These are phyloP conservation scores for Pica pica DNA, from an alignment of 2,113 vertebrate species.

Conservation along the genomic window DNA sequence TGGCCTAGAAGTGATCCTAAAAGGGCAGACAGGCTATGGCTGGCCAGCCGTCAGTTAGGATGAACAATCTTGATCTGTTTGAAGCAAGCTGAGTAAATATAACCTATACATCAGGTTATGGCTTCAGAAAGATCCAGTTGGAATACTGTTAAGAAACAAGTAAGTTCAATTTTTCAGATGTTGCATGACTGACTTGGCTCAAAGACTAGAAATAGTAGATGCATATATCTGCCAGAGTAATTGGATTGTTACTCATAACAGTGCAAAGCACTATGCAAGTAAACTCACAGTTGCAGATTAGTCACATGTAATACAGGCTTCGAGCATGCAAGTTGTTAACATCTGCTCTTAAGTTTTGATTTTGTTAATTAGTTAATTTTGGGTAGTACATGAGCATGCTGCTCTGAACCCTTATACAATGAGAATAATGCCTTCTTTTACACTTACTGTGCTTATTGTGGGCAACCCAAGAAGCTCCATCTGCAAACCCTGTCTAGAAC, in stretches of 20 bases:
- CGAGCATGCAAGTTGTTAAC: conserved; percentile 38
- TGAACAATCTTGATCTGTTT: background rate
- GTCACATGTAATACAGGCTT: background rate
- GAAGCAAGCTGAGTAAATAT: background rate
- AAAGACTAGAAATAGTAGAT: background rate
- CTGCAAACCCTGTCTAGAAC: background rate
- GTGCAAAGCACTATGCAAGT: background rate
- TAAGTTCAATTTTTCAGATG: background rate
- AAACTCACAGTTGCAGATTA: background rate
- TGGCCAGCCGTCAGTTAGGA: background rate
- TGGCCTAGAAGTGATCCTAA: background rate
- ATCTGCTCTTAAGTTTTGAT: conserved; percentile 5
- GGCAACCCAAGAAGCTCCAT: background rate
- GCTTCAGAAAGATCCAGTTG: conserved; percentile 11
- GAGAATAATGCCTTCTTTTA: conserved; percentile 48
- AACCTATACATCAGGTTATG: conserved; percentile 2
- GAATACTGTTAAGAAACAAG: background rate
- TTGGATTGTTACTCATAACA: background rate
- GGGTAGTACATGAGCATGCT: conserved; percentile 62
- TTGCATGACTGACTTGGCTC: background rate
- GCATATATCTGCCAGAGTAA: background rate
- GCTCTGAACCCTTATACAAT: conserved; percentile 81
- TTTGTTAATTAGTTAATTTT: conserved; percentile 45
- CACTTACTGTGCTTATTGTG: background rate
- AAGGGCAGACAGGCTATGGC: background rate